Evolutionary conservation across 2,113 vertebrate species (phyloP).

Genomic region (Cygnus buccinator): DNA sequence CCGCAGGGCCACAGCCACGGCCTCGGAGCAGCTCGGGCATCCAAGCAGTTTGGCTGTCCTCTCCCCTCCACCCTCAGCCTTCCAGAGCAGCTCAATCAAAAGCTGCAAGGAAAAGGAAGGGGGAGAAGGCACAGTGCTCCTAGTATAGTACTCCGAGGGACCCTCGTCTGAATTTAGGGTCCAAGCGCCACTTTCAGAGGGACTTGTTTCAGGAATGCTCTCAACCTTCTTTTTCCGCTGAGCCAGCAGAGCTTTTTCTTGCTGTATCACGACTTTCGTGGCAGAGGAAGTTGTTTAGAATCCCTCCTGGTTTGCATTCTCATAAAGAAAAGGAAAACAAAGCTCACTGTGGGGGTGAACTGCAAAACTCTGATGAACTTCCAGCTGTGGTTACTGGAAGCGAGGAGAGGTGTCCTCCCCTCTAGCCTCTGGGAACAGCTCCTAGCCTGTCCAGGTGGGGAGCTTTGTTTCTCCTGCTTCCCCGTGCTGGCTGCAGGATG

Average conservation of each 20-base stretch:
- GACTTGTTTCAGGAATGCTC: not conserved
- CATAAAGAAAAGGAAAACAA: not conserved
- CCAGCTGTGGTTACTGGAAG: not conserved
- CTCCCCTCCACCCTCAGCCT: not conserved
- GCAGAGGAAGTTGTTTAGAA: not conserved
- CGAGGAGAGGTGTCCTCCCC: not conserved
- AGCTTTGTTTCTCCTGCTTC: not conserved
- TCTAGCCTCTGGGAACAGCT: not conserved
- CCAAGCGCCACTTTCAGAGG: not conserved
- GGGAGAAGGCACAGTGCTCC: not conserved
- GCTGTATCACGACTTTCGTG: not conserved
- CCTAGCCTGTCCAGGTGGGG: not conserved
- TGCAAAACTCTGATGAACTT: not conserved
- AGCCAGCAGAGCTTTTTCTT: not conserved
- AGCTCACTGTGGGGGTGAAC: not conserved
- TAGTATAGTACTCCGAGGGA: not conserved
- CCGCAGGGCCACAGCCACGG: not conserved
- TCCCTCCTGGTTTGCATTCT: not conserved
- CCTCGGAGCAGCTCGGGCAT: not conserved
- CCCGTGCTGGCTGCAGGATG: not conserved
- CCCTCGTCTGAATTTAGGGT: not conserved
- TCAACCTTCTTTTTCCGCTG: not conserved
- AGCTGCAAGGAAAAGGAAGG: not conserved
- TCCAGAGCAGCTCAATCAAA: constrained; percentile 1
- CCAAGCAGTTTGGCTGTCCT: not conserved